These are phyloP conservation scores for Drosophila subobscura DNA, from an alignment of 1,140 invertebrate genomes.

Conservation along the genomic window DNA sequence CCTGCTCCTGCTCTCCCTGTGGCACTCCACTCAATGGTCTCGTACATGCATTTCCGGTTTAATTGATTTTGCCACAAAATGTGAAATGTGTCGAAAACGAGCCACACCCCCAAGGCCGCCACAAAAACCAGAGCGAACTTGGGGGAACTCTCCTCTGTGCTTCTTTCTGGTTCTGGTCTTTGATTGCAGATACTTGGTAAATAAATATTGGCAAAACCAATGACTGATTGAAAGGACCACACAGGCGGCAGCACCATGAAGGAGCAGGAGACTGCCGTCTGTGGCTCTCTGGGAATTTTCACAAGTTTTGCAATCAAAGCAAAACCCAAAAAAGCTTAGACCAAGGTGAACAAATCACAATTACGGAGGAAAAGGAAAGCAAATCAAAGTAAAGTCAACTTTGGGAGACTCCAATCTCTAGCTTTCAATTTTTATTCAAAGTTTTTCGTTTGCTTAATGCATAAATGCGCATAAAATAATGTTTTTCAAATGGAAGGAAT, in stretches of 20 bases:
- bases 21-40: conserved; percentile 45
- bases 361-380: conserved; percentile 29
- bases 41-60: conserved; percentile 76
- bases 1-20: conserved; percentile 17
- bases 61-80: conserved; percentile 81
- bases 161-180: conserved; percentile 45
- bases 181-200: conserved; percentile 69
- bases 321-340: conserved; percentile 9
- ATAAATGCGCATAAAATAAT: conserved; percentile 26
- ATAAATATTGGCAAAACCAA: conserved; percentile 71
- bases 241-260: conserved; percentile 43
- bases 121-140: too few species aligned
- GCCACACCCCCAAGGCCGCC: not conserved
- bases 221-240: conserved; percentile 66
- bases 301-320: conserved; percentile 45
- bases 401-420: conserved; percentile 19
- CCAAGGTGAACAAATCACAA: conserved; percentile 46
- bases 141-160: not conserved
- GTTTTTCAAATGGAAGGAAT: conserved; percentile 9
- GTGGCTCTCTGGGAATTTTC: conserved; percentile 27
- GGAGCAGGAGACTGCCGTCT: conserved; percentile 4
- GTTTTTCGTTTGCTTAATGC: conserved; percentile 40
- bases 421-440: conserved; percentile 51
- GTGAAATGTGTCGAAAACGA: conserved; percentile 75
- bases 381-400: too few species aligned